These are phyloP conservation scores for Diprion similis DNA, from an alignment of 1,140 invertebrate species.

Conservation along the genomic window DNA sequence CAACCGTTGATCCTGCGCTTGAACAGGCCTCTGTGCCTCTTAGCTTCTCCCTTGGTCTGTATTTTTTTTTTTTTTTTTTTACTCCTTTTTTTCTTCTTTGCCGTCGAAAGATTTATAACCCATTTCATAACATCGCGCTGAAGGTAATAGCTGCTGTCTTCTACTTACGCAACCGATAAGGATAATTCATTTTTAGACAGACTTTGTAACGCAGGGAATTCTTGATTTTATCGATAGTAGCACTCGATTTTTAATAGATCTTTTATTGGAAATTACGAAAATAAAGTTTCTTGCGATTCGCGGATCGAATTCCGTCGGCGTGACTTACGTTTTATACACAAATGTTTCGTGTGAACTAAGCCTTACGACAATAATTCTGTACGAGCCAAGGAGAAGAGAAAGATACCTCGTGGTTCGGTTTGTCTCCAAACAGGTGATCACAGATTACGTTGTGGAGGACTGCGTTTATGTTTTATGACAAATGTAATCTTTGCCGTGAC, in stretches of 20 bases:
- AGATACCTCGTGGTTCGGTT: slow-evolving; percentile 12
- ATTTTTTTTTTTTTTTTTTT: no score
- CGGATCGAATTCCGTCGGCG: no score
- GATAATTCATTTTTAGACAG: no score
- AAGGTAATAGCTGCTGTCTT: background rate
- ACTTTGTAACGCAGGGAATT: no score
- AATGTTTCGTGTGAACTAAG: background rate
- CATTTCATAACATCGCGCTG: background rate
- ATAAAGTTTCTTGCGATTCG: no score
- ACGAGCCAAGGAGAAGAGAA: slow-evolving; percentile 19
- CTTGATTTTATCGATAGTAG: background rate
- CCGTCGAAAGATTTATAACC: background rate
- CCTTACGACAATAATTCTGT: slow-evolving; percentile 21
- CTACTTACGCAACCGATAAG: background rate
- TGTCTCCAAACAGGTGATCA: slow-evolving; percentile 27
- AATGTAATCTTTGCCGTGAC: slow-evolving; percentile 44
- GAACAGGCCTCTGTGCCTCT: no score
- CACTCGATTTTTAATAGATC: no score
- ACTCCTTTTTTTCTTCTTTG: no score
- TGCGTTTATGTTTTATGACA: slow-evolving; percentile 42
- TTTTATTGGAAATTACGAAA: no score
- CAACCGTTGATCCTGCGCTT: background rate
- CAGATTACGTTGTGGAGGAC: slow-evolving; percentile 33
- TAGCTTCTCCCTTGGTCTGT: no score
- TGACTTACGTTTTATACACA: no score